Conservation (phyloP, 2,888 invertebrate genomes). For the Drosophila siamana region DNA sequence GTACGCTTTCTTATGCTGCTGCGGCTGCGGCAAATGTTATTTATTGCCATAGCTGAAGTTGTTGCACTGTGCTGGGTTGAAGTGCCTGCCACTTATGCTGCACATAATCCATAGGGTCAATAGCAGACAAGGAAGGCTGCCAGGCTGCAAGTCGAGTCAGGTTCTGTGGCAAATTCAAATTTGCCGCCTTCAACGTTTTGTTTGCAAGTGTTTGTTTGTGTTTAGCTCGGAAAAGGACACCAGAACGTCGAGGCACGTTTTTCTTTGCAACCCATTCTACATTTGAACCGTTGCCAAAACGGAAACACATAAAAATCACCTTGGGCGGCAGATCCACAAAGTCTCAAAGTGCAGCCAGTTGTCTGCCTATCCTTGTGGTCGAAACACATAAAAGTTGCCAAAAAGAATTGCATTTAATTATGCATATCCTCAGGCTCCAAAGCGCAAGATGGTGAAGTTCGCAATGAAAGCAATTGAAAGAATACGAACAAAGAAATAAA, state of each 20-base stretch:
- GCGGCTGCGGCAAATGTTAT: constrained; percentile 50
- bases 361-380: constrained; percentile 15
- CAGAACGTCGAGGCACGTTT: constrained; percentile 23
- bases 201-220: constrained; percentile 39
- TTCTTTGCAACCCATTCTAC: constrained; percentile 25
- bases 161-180: constrained; percentile 3
- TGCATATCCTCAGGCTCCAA: constrained; percentile 15
- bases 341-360: constrained; percentile 5
- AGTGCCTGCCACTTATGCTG: constrained; percentile 63
- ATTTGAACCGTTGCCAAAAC: constrained; percentile 74
- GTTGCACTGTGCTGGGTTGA: constrained; percentile 51
- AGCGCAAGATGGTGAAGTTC: background rate
- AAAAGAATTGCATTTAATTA: constrained; percentile 22
- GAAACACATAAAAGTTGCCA: constrained; percentile 9
- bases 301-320: constrained; percentile 43
- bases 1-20: constrained; percentile 19
- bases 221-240: constrained; percentile 19
- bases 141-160: constrained; percentile 8
- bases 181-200: constrained; percentile 16
- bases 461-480: background rate
- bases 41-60: constrained; percentile 57
- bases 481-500: background rate
- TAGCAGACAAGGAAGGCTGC: constrained; percentile 40
- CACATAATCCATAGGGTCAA: constrained; percentile 78
- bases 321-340: constrained; percentile 12